Evolutionary conservation across 2,797 vertebrate genomes (phyloP).

Genomic region (Leptatherina wallacei): DNA sequence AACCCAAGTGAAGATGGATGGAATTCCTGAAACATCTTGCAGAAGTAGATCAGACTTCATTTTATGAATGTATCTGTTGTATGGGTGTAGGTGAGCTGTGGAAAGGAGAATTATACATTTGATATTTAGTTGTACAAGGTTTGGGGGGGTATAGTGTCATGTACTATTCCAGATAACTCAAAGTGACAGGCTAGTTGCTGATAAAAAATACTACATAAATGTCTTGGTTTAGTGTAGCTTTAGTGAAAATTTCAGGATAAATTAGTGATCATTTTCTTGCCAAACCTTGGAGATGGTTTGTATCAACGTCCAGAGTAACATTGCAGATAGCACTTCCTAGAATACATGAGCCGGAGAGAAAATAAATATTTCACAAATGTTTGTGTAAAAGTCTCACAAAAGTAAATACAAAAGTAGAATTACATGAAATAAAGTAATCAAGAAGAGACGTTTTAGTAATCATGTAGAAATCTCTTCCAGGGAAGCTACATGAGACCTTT

Average conservation of each 20-base stretch:
- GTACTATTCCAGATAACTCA: not conserved
- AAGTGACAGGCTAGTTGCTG: constrained; percentile 4
- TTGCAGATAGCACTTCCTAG: constrained; percentile 7
- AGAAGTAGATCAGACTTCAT: constrained; percentile 66
- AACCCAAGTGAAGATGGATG: constrained; percentile 40
- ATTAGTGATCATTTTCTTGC: constrained; percentile 3
- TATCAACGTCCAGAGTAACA: constrained; percentile 17
- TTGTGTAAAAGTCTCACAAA: constrained; percentile 5
- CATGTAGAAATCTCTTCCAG: not conserved
- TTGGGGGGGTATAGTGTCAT: constrained; percentile 22
- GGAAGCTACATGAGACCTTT: not conserved
- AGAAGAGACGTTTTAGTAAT: not conserved
- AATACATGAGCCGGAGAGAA: not conserved
- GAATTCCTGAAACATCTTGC: constrained; percentile 59
- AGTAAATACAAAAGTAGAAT: constrained; percentile 2
- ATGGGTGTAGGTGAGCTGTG: constrained; percentile 25
- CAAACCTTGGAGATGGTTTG: constrained; percentile 10
- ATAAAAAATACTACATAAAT: constrained; percentile 17
- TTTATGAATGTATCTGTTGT: constrained; percentile 29
- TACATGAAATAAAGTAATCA: constrained; percentile 1
- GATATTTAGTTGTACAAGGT: constrained; percentile 26
- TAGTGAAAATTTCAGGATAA: constrained; percentile 16
- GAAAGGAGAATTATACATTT: constrained; percentile 32
- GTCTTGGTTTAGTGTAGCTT: not conserved
- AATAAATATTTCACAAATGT: constrained; percentile 22